These are phyloP conservation scores for Amphiprion clarkii DNA, from an alignment of 2,797 vertebrate genomes.

Conservation along the genomic window DNA sequence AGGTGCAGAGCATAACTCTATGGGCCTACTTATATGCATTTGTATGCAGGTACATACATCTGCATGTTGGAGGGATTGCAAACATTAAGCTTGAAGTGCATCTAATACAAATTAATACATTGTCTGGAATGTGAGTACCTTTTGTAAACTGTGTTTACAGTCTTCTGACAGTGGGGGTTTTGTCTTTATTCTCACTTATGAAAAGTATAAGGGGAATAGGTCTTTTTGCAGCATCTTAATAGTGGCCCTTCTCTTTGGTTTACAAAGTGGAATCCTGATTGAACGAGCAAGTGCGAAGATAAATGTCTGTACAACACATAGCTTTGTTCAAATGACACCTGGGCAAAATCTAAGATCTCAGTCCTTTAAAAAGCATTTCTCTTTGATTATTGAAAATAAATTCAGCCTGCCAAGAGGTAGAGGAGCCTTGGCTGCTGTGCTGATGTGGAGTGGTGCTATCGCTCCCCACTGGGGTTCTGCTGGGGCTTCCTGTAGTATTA, in stretches of 20 bases:
- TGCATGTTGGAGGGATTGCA: no score
- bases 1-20: no score
- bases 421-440: slow-evolving; percentile 47
- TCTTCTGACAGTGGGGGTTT: not conserved
- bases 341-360: slow-evolving; percentile 38
- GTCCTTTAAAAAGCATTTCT: slow-evolving; percentile 65
- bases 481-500: slow-evolving; percentile 67
- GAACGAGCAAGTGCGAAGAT: slow-evolving; percentile 43
- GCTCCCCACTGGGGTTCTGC: slow-evolving; percentile 52
- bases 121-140: no score
- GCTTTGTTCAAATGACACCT: slow-evolving; percentile 29
- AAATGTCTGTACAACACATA: slow-evolving; percentile 42
- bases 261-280: slow-evolving; percentile 48
- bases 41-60: no score
- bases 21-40: no score
- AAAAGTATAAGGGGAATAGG: slow-evolving; percentile 1
- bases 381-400: slow-evolving; percentile 68
- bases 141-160: no score
- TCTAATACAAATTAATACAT: no score
- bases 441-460: slow-evolving; percentile 56
- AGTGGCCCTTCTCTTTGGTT: slow-evolving; percentile 14
- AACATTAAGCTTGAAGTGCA: no score
- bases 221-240: slow-evolving; percentile 14
- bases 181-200: not conserved
- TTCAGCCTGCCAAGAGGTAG: slow-evolving; percentile 52